A percentile compares a stretch with the other conserved stretches of the same genome.
Conservation (phyloP, 92 coral and sea anemone genomes). For the Micromussa lordhowensis region DNA sequence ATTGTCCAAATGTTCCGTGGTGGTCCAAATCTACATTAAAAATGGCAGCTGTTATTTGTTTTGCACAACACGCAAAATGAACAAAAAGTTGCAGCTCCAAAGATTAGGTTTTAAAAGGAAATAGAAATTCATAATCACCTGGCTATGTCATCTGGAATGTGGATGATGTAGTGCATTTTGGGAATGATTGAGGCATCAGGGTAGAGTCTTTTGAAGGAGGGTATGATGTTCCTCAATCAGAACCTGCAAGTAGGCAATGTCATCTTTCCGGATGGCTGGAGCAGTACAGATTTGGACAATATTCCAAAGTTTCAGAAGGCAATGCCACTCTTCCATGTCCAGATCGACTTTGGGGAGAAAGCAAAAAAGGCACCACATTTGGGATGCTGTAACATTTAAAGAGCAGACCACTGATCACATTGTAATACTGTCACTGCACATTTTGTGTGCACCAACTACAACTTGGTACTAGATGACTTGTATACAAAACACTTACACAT, state of each 20-base stretch:
- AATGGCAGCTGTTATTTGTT: constrained; percentile 1
- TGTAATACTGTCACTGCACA: constrained; percentile 6
- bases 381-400: constrained; percentile 62
- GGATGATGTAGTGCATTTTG: constrained; percentile 81
- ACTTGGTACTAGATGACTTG: background rate
- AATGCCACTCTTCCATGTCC: constrained; percentile 44
- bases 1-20: background rate
- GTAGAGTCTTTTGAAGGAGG: constrained; percentile 48
- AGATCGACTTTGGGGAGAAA: constrained; percentile 71
- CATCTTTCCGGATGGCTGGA: constrained; percentile 48
- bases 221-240: constrained; percentile 67
- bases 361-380: constrained; percentile 82
- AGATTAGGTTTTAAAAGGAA: constrained; percentile 4
- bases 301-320: too few species aligned
- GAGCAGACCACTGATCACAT: constrained; percentile 13
- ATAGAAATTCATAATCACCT: too few species aligned
- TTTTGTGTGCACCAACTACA: background rate
- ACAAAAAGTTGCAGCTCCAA: background rate
- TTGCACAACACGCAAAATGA: too few species aligned
- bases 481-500: constrained; percentile 19
- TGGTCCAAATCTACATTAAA: constrained; percentile 27
- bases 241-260: constrained; percentile 68
- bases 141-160: constrained; percentile 48
- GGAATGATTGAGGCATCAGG: constrained; percentile 73
- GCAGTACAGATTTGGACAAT: constrained; percentile 1